These are phyloP conservation scores for roundworm (Caenorhabditis elegans) DNA, from an alignment of 1,140 invertebrate species.

Conservation along the genomic window DNA sequence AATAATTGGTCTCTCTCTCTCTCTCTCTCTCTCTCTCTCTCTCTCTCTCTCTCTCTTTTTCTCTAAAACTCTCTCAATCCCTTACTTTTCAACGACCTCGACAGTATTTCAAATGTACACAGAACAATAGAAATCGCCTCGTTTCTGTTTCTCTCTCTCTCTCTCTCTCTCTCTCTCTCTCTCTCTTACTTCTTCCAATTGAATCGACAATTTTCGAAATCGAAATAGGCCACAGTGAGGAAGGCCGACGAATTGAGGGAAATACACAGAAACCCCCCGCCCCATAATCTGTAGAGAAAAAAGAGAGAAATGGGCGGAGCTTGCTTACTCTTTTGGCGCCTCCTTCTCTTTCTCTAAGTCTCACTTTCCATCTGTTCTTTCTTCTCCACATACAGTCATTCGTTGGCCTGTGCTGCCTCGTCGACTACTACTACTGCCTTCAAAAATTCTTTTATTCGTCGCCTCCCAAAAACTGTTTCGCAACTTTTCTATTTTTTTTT, in stretches of 20 bases:
- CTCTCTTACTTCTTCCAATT: too few relatives aligned
- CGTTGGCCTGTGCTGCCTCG: not conserved
- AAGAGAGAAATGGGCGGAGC: conserved; percentile 35
- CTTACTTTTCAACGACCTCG: not conserved
- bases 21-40: too few relatives aligned
- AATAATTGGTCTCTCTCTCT: not conserved
- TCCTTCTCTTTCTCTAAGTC: not conserved
- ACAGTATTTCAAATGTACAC: conserved; percentile 22
- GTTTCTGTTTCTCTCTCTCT: not conserved
- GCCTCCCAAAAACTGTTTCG: too few relatives aligned
- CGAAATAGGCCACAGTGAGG: not conserved
- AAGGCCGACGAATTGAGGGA: not conserved
- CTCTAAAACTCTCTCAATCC: not conserved
- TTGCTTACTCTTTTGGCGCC: not conserved
- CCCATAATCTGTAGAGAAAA: not conserved
- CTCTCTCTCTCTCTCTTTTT: not conserved
- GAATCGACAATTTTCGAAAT: conserved; percentile 7
- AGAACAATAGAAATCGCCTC: conserved; percentile 10
- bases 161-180: not conserved
- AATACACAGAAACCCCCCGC: not conserved
- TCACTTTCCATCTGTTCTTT: not conserved
- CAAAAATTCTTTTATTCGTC: not conserved
- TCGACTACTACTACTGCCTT: not conserved
- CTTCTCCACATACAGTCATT: conserved; percentile 19
- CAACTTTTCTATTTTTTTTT: not conserved